Evolutionary conservation across 2,113 vertebrate species (phyloP).

Genomic region (Tamias sibiricus): DNA sequence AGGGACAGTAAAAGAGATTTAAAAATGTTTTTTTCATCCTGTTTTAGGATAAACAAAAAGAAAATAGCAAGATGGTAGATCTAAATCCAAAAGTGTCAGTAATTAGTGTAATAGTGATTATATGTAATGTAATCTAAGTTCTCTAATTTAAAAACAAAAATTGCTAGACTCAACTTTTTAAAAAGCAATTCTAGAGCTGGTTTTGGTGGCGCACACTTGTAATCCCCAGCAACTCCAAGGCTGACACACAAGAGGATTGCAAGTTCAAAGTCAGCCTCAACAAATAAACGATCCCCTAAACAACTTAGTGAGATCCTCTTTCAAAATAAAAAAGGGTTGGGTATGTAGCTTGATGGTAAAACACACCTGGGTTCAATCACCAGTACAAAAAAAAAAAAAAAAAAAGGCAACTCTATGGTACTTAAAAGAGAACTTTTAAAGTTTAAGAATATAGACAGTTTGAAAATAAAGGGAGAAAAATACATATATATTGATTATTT

Average conservation of each 20-base stretch:
- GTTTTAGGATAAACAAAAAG: neutral
- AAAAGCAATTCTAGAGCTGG: too few species aligned
- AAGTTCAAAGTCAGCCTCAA: too few species aligned
- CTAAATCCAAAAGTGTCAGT: neutral
- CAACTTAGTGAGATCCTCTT: too few species aligned
- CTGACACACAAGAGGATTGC: too few species aligned
- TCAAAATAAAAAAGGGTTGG: too few species aligned
- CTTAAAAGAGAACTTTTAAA: neutral
- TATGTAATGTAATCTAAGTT: neutral
- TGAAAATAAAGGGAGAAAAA: neutral
- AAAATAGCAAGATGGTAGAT: neutral
- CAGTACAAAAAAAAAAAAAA: too few species aligned
- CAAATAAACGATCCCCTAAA: too few species aligned
- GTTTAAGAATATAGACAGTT: neutral
- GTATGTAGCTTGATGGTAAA: too few species aligned
- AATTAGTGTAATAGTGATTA: neutral
- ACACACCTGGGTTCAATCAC: too few species aligned
- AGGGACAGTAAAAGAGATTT: neutral
- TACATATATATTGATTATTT: neutral
- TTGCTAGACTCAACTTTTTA: neutral
- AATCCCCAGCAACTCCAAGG: too few species aligned
- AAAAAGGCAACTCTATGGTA: neutral
- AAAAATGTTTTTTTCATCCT: neutral
- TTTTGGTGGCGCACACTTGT: too few species aligned
- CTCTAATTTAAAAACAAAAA: neutral